phyloP scores from a whole-genome alignment of 2,888 invertebrate genomes.

The Euclidia mi region DNA sequence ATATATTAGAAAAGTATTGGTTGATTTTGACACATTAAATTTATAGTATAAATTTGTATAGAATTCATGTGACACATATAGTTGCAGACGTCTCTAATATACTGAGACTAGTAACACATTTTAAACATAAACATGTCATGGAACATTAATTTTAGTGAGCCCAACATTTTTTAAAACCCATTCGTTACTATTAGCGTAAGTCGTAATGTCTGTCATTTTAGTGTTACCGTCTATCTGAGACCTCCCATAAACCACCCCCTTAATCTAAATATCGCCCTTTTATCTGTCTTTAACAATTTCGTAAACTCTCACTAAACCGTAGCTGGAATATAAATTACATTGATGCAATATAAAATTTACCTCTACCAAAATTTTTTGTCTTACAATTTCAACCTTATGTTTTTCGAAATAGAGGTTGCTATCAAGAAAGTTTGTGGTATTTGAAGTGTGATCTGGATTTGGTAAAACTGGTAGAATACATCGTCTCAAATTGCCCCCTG shows the following conservation, averaged over 20 bases:
- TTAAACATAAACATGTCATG: conserved; percentile 44
- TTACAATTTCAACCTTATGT: conserved; percentile 54
- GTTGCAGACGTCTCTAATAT: background rate
- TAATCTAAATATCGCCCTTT: conserved; percentile 87
- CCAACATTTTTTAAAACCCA: conserved; percentile 67
- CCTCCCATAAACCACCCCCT: conserved; percentile 84
- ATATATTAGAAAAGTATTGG: background rate
- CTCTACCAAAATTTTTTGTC: conserved; percentile 31
- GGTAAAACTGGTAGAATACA: conserved; percentile 81
- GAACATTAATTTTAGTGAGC: conserved; percentile 40
- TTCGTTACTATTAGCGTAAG: conserved; percentile 79
- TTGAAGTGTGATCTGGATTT: conserved; percentile 47
- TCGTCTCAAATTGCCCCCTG: conserved; percentile 88
- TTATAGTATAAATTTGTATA: background rate
- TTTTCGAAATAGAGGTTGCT: conserved; percentile 39
- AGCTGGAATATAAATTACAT: conserved; percentile 87
- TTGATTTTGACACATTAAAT: background rate
- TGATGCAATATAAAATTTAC: conserved; percentile 60
- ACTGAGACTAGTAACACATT: conserved; percentile 28
- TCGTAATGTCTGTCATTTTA: conserved; percentile 81
- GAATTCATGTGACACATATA: background rate
- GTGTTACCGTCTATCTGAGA: conserved; percentile 72
- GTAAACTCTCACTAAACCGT: conserved; percentile 88
- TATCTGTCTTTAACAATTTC: conserved; percentile 90
- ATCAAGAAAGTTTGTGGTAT: conserved; percentile 23